A percentile compares a stretch with the other conserved stretches of the same genome.
phyloP scores from a whole-genome alignment of 2,797 vertebrate species.

The Coreius guichenoti region DNA sequence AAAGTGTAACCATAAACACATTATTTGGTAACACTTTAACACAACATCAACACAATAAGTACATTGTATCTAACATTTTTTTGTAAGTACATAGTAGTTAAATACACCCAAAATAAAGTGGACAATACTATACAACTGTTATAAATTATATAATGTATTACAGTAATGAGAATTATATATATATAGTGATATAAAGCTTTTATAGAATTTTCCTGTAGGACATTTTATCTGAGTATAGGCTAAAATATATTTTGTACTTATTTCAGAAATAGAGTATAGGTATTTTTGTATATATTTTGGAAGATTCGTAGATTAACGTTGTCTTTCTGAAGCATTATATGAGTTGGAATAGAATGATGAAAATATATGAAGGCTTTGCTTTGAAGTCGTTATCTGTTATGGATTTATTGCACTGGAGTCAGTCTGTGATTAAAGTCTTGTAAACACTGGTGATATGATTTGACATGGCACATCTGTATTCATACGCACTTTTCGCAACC shows the following conservation, averaged over 20 bases:
- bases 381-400: constrained; percentile 38
- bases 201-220: background rate
- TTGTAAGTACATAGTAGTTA: background rate
- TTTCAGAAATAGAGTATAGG: background rate
- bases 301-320: background rate
- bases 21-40: too few relatives aligned
- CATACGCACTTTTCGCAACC: background rate
- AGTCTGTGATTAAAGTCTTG: constrained; percentile 53
- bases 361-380: background rate
- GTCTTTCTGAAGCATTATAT: background rate
- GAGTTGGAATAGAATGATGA: background rate
- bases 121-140: background rate
- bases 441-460: constrained; percentile 47
- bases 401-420: constrained; percentile 15
- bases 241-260: background rate
- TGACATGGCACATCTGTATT: constrained; percentile 8
- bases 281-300: background rate
- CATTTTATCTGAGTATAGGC: background rate
- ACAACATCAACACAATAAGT: background rate
- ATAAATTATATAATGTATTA: background rate
- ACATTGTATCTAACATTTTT: background rate
- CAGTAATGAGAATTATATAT: background rate
- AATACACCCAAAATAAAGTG: background rate
- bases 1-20: too few relatives aligned
- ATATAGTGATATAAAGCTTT: background rate